These are phyloP conservation scores for Pasiphila rectangulata DNA, from an alignment of 2,888 invertebrate species.

Conservation along the genomic window DNA sequence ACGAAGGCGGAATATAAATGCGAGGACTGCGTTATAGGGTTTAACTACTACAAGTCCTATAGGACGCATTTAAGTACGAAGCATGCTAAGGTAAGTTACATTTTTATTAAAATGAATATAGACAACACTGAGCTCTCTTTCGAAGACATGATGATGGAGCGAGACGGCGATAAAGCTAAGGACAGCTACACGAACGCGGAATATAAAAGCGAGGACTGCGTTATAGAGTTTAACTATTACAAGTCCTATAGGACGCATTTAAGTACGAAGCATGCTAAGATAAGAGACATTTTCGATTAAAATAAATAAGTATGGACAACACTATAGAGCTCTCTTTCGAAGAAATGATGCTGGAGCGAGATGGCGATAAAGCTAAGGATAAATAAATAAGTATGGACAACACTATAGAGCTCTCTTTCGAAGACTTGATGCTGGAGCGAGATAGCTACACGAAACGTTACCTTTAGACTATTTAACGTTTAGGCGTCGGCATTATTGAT, in stretches of 20 bases:
- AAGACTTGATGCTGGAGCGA: slow-evolving; percentile 31
- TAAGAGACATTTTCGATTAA: slow-evolving; percentile 8
- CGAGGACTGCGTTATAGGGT: slow-evolving; percentile 29
- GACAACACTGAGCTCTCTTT: slow-evolving; percentile 22
- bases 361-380: slow-evolving; percentile 22
- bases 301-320: background rate
- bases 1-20: slow-evolving; percentile 29
- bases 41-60: slow-evolving; percentile 26
- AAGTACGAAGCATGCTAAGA: slow-evolving; percentile 25
- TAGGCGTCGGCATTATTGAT: too few species aligned
- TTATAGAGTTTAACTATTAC: slow-evolving; percentile 28
- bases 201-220: slow-evolving; percentile 31
- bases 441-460: too few species aligned
- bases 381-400: slow-evolving; percentile 30
- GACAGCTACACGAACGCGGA: slow-evolving; percentile 24
- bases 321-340: slow-evolving; percentile 26
- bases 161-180: slow-evolving; percentile 23
- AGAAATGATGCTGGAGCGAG: slow-evolving; percentile 30
- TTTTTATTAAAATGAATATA: background rate
- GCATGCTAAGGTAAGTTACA: slow-evolving; percentile 27
- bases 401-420: slow-evolving; percentile 29
- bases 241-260: slow-evolving; percentile 29
- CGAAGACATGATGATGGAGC: slow-evolving; percentile 31
- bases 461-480: too few species aligned
- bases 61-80: slow-evolving; percentile 25